phyloP scores from a whole-genome alignment of 1,140 invertebrate genomes.

The Protaetia brevitarsis region DNA sequence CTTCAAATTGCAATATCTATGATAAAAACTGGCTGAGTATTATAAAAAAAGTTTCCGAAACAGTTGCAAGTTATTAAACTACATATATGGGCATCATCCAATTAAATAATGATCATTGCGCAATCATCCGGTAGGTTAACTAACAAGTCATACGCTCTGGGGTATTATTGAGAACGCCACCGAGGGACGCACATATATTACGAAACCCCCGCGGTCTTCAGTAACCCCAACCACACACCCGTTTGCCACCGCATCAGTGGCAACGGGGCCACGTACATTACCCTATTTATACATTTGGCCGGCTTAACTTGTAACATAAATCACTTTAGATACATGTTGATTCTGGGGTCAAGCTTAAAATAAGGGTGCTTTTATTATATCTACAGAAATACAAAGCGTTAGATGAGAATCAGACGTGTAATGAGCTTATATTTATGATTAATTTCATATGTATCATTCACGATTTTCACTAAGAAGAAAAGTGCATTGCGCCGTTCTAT shows the following conservation, averaged over 20 bases:
- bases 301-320: slow-evolving; percentile 34
- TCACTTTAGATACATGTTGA: slow-evolving; percentile 38
- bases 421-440: slow-evolving; percentile 6
- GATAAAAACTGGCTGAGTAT: too few relatives aligned
- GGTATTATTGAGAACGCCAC: slow-evolving; percentile 12
- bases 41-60: slow-evolving; percentile 27
- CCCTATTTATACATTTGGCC: slow-evolving; percentile 35
- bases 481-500: background rate
- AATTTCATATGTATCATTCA: background rate
- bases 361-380: slow-evolving; percentile 20
- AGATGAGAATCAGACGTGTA: background rate
- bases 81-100: too few relatives aligned
- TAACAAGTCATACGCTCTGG: slow-evolving; percentile 32
- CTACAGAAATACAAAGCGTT: background rate
- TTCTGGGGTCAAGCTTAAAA: slow-evolving; percentile 24
- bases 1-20: too few relatives aligned
- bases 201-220: slow-evolving; percentile 32
- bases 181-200: slow-evolving; percentile 32
- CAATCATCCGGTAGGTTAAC: slow-evolving; percentile 31
- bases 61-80: slow-evolving; percentile 24
- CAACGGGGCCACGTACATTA: slow-evolving; percentile 31
- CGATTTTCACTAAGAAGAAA: background rate
- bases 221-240: too few relatives aligned
- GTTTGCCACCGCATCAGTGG: slow-evolving; percentile 25
- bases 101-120: slow-evolving; percentile 27